These are phyloP conservation scores for Rafetus swinhoei DNA, from an alignment of 2,113 vertebrate genomes.

Conservation along the genomic window DNA sequence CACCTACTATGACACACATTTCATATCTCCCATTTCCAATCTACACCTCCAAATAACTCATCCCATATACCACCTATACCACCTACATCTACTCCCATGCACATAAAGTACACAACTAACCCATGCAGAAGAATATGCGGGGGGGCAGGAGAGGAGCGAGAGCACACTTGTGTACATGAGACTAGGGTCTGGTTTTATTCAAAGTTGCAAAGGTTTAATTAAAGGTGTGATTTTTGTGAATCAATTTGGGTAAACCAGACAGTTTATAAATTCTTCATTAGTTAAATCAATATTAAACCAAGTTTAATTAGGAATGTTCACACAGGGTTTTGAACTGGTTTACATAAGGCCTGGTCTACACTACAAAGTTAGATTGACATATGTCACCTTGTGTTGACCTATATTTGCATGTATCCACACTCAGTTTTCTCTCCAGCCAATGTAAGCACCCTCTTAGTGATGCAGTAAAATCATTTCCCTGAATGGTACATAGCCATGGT, in stretches of 20 bases:
- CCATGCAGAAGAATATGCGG: not conserved
- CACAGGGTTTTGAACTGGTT: not conserved
- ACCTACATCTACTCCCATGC: not conserved
- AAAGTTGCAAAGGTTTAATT: not conserved
- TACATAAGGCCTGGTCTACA: not conserved
- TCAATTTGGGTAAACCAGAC: not conserved
- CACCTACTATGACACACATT: not conserved
- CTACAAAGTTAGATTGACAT: not conserved
- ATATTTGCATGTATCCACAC: not conserved
- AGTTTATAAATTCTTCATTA: accelerated
- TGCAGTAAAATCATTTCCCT: not conserved
- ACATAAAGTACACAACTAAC: not conserved
- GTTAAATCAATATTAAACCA: accelerated
- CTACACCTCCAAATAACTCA: not conserved
- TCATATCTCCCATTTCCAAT: not conserved
- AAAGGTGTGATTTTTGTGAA: not conserved
- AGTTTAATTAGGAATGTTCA: not conserved
- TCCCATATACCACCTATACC: not conserved
- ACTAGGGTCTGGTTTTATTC: not conserved
- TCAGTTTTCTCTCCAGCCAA: not conserved
- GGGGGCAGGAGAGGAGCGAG: not conserved
- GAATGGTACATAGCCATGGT: not conserved
- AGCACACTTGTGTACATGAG: not conserved
- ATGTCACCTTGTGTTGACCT: not conserved
- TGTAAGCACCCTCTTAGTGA: not conserved